Evolutionary conservation across 2,797 vertebrate genomes (phyloP), one percentile per base, ranked within the genome.

Genomic region (Urocyon cinereoargenteus): DNA sequence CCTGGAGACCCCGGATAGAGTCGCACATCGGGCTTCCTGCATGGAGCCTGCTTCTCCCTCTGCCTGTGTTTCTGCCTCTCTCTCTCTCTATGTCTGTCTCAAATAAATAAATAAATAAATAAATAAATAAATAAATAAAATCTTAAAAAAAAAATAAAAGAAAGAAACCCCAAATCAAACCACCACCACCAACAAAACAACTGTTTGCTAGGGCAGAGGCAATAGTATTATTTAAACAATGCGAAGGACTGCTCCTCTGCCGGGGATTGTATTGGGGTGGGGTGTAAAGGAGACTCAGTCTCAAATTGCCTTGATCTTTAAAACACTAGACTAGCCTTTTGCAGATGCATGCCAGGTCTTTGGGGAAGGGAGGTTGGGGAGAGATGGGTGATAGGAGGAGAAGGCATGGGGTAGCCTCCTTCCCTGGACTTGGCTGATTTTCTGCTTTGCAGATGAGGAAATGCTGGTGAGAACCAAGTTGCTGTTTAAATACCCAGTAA

Each of bases 391-490:
- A 45, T 26, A 5, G 13, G 0, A 8, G 28, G 49, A 28, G 31
- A 49, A 26, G 64, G 36, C 34, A 5, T 1, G 31, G 45, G 12
- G 51, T 10, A 57, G 11, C 12, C 5, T 79, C 11, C 26, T 73
- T 53, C 22, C 51, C 26, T 62, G 59, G 53, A 62, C 40, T 64
- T 62, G 40, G 64, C 18, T 64, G 45, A 36, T 84, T 62, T 81
- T 90, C 70, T 92, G 68, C 55, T 95, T 91, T 90, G 40, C 51
- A 87, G 19, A 77, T 73, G 16, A 85, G 49, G 49, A 78, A 34
- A 16, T 31, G 31, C 31, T 24, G 12, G 59, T 49, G 19, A 93
- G 6, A 89, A 19, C 11, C 64, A 66, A 40, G 26, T 12, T 19
- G 3, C 51, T 57, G 34, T 68, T 68, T 72, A 89, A 86, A 88